phyloP scores from a whole-genome alignment of 2,888 invertebrate genomes.

The Luperina testacea region DNA sequence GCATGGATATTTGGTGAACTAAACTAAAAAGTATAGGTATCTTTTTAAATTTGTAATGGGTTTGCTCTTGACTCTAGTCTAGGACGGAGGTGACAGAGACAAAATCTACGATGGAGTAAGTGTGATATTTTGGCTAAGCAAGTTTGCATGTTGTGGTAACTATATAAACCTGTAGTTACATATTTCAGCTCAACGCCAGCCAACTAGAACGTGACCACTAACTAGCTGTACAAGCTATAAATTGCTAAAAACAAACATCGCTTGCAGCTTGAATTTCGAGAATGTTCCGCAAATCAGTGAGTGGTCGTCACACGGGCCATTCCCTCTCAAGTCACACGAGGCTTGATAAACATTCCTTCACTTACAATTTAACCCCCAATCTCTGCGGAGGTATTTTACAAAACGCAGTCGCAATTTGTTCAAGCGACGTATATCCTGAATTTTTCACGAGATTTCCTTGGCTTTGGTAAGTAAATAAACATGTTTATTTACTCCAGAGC shows the following conservation, averaged over 20 bases:
- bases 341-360: constrained; percentile 5
- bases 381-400: constrained; percentile 26
- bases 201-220: constrained; percentile 25
- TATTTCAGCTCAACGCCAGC: neutral
- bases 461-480: constrained; percentile 54
- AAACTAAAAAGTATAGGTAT: neutral
- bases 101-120: too few relatives aligned
- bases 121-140: neutral
- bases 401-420: constrained; percentile 66
- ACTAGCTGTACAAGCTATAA: constrained; percentile 17
- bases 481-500: constrained; percentile 58
- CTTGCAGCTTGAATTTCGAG: neutral
- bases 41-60: neutral
- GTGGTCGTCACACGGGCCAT: neutral
- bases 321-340: neutral
- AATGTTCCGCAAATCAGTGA: neutral
- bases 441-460: constrained; percentile 67
- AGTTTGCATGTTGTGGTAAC: neutral
- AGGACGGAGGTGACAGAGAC: too few relatives aligned
- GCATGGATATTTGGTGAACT: neutral
- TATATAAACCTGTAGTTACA: neutral
- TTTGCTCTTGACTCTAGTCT: too few relatives aligned
- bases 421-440: constrained; percentile 63
- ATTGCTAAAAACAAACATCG: constrained; percentile 7
- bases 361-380: constrained; percentile 15